Conservation (phyloP, 2,797 vertebrate species). For the Syndactyla subalaris region DNA sequence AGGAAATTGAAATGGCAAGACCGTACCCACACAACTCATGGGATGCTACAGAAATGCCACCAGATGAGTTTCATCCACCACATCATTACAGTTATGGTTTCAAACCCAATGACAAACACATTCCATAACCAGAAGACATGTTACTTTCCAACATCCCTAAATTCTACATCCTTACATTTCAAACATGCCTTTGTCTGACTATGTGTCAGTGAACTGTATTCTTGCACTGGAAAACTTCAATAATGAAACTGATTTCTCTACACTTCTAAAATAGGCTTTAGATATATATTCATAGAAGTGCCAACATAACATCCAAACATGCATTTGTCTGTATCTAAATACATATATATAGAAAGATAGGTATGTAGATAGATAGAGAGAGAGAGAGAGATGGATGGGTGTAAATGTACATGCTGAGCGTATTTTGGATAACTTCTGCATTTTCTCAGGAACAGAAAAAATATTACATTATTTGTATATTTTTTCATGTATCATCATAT, state of each 20-base stretch:
- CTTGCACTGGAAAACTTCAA: neutral
- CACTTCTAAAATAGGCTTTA: neutral
- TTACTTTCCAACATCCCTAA: neutral
- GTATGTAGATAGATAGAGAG: neutral
- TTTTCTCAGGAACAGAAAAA: neutral
- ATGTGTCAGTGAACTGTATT: neutral
- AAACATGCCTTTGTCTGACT: neutral
- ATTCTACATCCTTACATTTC: neutral
- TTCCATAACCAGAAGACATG: neutral
- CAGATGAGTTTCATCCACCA: neutral
- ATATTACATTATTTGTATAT: neutral
- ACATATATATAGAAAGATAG: neutral
- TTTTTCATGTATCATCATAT: neutral
- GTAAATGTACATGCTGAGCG: neutral
- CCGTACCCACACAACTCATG: accelerated
- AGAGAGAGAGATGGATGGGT: too few relatives aligned
- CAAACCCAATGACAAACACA: neutral
- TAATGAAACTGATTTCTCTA: neutral
- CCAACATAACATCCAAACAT: neutral
- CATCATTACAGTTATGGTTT: neutral
- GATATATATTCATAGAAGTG: neutral
- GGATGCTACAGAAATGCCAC: neutral
- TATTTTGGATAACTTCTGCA: neutral
- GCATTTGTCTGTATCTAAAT: neutral
- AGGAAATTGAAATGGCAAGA: neutral